Percentiles rank a stretch among this genome's conserved stretches.
These are phyloP conservation scores for Rutpela maculata DNA, from an alignment of 2,888 invertebrate species.

Conservation along the genomic window DNA sequence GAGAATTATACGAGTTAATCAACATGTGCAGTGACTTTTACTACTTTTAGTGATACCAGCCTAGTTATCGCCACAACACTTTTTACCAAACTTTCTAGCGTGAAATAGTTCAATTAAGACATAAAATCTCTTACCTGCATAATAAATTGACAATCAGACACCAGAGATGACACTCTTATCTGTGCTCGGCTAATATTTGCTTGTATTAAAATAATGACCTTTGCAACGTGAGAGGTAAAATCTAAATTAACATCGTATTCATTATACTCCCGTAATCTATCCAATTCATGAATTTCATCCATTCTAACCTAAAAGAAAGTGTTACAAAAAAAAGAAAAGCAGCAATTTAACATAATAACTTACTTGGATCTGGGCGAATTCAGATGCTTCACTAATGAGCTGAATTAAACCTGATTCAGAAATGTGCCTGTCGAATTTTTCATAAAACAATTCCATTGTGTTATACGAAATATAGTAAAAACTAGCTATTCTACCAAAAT, in stretches of 20 bases:
- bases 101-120: background rate
- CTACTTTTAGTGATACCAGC: too few relatives aligned
- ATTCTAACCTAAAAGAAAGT: conserved; percentile 84
- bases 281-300: conserved; percentile 95
- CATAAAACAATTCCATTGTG: conserved; percentile 95
- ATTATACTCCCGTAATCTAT: conserved; percentile 85
- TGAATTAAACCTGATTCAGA: conserved; percentile 90
- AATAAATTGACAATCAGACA: conserved; percentile 92
- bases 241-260: conserved; percentile 88
- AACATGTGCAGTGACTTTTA: too few relatives aligned
- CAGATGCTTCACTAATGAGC: conserved; percentile 93
- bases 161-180: conserved; percentile 89
- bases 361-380: conserved; percentile 94
- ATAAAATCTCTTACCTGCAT: conserved; percentile 80
- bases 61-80: too few relatives aligned
- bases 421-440: conserved; percentile 87
- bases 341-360: background rate
- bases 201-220: conserved; percentile 96
- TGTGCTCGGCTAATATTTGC: conserved; percentile 89
- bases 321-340: background rate
- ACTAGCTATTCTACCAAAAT: conserved; percentile 96
- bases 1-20: too few relatives aligned
- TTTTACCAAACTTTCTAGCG: too few relatives aligned
- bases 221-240: conserved; percentile 92
- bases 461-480: conserved; percentile 98